These are phyloP conservation scores for Natator depressus DNA, from an alignment of 2,113 vertebrate genomes.

Conservation along the genomic window DNA sequence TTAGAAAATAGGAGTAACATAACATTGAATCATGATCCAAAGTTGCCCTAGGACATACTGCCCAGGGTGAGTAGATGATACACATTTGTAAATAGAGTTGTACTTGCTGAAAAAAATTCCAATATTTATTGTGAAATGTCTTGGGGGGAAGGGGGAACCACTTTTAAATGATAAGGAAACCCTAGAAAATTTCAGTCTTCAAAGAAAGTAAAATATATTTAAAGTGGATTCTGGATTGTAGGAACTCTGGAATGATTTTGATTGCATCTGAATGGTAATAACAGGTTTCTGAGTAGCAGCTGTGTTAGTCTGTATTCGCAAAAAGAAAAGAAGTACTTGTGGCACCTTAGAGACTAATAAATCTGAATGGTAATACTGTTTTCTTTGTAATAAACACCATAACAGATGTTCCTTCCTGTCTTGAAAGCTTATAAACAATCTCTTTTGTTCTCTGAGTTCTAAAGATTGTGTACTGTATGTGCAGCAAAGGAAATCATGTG, in stretches of 20 bases:
- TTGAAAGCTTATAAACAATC: constrained; percentile 30
- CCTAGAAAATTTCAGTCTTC: constrained; percentile 17
- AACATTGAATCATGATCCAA: background rate
- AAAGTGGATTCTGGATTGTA: constrained; percentile 13
- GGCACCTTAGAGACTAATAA: no score
- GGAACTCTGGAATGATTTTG: constrained; percentile 41
- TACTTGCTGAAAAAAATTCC: constrained; percentile 13
- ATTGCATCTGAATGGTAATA: constrained; percentile 8
- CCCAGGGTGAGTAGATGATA: background rate
- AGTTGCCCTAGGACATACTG: background rate
- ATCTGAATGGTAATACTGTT: constrained; percentile 20
- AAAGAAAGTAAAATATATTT: background rate
- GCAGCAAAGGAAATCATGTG: background rate
- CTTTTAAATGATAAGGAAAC: background rate
- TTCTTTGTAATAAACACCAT: constrained; percentile 19
- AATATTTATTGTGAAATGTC: constrained; percentile 36
- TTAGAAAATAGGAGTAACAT: background rate
- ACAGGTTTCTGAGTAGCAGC: no score
- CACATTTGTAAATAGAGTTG: background rate
- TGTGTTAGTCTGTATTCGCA: no score
- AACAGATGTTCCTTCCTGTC: constrained; percentile 42
- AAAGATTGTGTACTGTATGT: background rate
- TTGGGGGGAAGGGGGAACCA: background rate
- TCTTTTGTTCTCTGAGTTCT: constrained; percentile 44
- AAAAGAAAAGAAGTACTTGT: no score